Percentiles rank a stretch among this genome's conserved stretches.
phyloP scores from a whole-genome alignment of 2,113 vertebrate genomes.

The Crotophaga sulcirostris region DNA sequence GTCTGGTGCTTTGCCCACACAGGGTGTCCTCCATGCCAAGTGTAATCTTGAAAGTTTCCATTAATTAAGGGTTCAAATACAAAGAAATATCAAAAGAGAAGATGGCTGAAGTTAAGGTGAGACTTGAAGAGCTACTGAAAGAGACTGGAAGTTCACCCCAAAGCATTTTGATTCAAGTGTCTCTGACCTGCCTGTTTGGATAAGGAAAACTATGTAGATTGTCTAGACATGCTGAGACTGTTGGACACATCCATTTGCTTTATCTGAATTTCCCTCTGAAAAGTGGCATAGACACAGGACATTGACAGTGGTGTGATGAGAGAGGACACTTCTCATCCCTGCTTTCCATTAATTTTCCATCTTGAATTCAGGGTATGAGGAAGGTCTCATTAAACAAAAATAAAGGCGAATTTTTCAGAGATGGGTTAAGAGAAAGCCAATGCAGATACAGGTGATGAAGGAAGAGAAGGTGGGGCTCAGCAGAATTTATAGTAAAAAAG shows the following conservation, averaged over 20 bases:
- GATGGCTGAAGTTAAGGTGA: not conserved
- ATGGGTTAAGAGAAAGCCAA: not conserved
- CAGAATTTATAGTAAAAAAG: not conserved
- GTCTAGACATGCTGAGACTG: conserved; percentile 8
- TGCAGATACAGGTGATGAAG: not conserved
- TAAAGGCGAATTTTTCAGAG: not conserved
- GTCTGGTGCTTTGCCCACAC: not conserved
- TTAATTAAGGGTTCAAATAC: not conserved
- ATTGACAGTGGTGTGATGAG: not conserved
- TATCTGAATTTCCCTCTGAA: not conserved
- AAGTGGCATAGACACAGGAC: not conserved
- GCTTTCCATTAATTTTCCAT: not conserved
- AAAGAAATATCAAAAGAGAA: not conserved
- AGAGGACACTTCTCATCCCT: not conserved
- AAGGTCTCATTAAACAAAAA: not conserved
- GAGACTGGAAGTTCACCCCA: not conserved
- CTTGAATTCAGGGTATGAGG: not conserved
- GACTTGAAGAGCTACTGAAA: conserved; percentile 45
- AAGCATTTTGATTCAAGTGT: not conserved
- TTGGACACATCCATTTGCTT: not conserved
- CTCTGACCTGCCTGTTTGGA: conserved; percentile 8
- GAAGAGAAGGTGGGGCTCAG: not conserved
- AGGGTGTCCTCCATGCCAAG: not conserved
- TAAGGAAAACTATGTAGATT: conserved; percentile 18
- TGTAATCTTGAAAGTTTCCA: not conserved